Evolutionary conservation across 1,140 invertebrate species (phyloP), one percentile per base, ranked within the genome.

Genomic region (Grapholita molesta): DNA sequence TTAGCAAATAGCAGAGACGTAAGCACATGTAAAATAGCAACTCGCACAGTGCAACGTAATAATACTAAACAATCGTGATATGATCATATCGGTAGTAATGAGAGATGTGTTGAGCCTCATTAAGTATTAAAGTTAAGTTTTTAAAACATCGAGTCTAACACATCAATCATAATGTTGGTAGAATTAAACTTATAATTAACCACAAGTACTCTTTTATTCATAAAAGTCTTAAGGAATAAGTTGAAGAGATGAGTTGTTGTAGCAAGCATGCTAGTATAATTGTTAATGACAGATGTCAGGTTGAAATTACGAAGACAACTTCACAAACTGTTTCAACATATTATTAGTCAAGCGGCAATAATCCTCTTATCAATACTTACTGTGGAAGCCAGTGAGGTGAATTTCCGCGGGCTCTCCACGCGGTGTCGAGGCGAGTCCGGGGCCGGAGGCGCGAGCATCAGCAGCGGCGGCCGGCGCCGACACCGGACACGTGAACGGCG

Each of bases 401-500:
- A 94, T 91, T 69, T 94, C 93, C 0, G 93, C 92, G 0, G 90
- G 82, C 55, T 92, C 89, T 0, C 89, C 94, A 1, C 94, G 88
- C 1, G 94, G 92, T 0, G 94, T 93, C 32, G 94, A 92, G 38
- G 93, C 91, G 0, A 95, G 88, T 0, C 93, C 94, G 11, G 93
- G 92, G 2, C 94, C 94, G 32, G 92, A 80, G 0, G 94, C 94
- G 9, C 90, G 72, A 1, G 90, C 90, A 33, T 87, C 85, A 1
- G 85, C 77, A 0, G 86, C 84, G 2, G 80, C 80, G 0, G 82
- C 74, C n/a, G 88, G 84, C 15, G 88, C 84, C 0, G 83, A 77
- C 67, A 98, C 96, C 86, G 95, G 94, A 80, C 97, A 98, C 53
- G 95, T 96, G 85, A 98, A 98, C 12, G 97, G 97, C 32, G 97